Conservation (phyloP, 2,797 vertebrate species). For the Hozukius guyotensis region DNA sequence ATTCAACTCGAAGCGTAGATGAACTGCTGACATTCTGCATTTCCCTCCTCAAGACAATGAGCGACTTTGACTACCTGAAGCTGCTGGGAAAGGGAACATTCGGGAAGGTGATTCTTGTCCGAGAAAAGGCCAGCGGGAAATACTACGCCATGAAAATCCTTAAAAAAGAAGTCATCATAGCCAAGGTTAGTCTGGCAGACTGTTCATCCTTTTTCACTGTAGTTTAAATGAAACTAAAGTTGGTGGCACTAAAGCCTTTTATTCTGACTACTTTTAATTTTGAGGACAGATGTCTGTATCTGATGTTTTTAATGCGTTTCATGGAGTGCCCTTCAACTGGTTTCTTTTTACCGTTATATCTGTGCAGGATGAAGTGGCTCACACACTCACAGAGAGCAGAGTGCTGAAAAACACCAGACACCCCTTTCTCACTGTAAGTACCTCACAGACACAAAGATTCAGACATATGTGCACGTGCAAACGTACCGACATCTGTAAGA, state of each 20-base stretch:
- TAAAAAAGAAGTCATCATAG: constrained; percentile 98
- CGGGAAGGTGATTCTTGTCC: constrained; percentile 97
- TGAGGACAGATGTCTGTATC: background rate
- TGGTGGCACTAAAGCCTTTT: background rate
- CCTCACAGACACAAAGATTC: constrained; percentile 13
- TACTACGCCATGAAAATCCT: constrained; percentile 99
- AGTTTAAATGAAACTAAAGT: background rate
- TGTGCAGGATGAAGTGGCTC: constrained; percentile 95
- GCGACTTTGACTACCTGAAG: constrained; percentile 99
- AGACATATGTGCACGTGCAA: constrained; percentile 7
- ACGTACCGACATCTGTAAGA: constrained; percentile 29
- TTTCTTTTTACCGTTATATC: background rate
- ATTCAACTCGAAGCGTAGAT: background rate
- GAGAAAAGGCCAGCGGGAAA: constrained; percentile 98
- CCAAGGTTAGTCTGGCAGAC: constrained; percentile 85
- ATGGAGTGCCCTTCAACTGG: background rate
- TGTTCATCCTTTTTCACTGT: background rate
- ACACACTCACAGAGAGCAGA: constrained; percentile 97
- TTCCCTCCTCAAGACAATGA: constrained; percentile 89
- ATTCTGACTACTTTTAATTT: background rate
- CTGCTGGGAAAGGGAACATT: constrained; percentile 98
- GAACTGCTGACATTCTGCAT: background rate
- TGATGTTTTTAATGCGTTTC: background rate
- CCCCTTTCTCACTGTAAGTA: constrained; percentile 97
- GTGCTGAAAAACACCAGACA: constrained; percentile 97